phyloP scores from a whole-genome alignment of 2,113 vertebrate species.

The Cyanistes caeruleus region DNA sequence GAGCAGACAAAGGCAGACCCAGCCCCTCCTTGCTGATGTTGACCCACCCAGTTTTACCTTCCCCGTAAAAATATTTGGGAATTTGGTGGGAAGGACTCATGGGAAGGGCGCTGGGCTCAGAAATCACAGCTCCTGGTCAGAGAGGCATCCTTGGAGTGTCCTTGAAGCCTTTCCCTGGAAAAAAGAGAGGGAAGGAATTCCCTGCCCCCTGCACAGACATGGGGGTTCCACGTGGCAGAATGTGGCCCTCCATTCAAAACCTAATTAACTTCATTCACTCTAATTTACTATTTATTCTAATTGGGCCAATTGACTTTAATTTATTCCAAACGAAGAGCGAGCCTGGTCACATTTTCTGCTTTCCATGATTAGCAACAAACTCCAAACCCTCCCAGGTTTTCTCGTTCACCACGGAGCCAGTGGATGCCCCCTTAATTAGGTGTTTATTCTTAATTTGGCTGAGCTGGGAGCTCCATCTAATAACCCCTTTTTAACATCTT shows the following conservation, averaged over 20 bases:
- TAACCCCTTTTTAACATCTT: background rate
- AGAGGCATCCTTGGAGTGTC: background rate
- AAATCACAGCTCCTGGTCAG: fast-evolving
- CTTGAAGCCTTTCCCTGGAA: background rate
- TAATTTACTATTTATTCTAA: background rate
- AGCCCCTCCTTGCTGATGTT: background rate
- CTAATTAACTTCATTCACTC: background rate
- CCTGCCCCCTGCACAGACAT: fast-evolving
- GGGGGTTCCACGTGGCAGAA: background rate
- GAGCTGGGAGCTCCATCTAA: background rate
- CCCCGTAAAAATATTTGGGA: background rate
- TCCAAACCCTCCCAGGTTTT: background rate
- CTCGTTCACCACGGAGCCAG: background rate
- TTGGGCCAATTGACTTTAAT: background rate
- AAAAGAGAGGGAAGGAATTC: background rate
- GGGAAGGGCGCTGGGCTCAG: background rate
- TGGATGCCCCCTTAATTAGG: background rate
- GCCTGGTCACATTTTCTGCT: background rate
- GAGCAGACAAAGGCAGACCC: background rate
- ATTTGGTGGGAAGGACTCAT: background rate
- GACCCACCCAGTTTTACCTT: background rate
- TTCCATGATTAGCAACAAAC: background rate
- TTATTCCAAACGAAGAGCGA: background rate
- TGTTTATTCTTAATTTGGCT: background rate
- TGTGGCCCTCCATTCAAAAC: background rate